Evolutionary conservation across 2,797 vertebrate species (phyloP), one percentile per base, ranked within the genome.

Genomic region (Bucorvus abyssinicus): DNA sequence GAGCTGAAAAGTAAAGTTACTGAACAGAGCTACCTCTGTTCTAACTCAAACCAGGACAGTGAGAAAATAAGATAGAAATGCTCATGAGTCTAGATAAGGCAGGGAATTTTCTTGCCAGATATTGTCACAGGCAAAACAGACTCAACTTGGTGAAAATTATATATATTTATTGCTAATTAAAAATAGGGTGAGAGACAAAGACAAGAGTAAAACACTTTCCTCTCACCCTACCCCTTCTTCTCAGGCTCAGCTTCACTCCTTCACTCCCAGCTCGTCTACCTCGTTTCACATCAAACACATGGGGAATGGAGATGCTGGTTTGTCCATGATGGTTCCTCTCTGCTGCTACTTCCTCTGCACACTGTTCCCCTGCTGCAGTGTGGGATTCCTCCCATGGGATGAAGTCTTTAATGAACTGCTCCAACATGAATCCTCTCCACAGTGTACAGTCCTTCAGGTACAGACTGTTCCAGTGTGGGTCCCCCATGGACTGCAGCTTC

Each of bases 321-420:
- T 0, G 9, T 55, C 44, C 44, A 14, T n/a, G 50, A 30, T 2
- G 2, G 16, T 45, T 55, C 18, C 8, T 69, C 24, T 55, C 26
- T 69, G 21, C 21, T 4, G 1, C 36, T 63, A 5, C 27, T 40
- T 73, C 14, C 29, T 50, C 17, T 2, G 3, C 3, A 26, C 3
- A 4, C 27, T 49, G 16, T 44, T 76, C 19, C 18, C 8, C 50
- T 73, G 18, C 14, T 67, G 8, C 57, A 36, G 0, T 6, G 1
- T 26, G 19, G 5, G 2, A 2, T 30, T 70, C 17, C 12, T 87
- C 34, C 32, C 19, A 7, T 53, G 38, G 12, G 26, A 65, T 50
- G 24, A 50, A 84, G 38, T 53, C 29, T 71, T 65, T 49, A 34
- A 60, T 3, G 1, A 14, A 24, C 18, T 79, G 22, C 22, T 61